Conservation (phyloP, 2,888 invertebrate genomes). For the Ethmia dodecea region DNA sequence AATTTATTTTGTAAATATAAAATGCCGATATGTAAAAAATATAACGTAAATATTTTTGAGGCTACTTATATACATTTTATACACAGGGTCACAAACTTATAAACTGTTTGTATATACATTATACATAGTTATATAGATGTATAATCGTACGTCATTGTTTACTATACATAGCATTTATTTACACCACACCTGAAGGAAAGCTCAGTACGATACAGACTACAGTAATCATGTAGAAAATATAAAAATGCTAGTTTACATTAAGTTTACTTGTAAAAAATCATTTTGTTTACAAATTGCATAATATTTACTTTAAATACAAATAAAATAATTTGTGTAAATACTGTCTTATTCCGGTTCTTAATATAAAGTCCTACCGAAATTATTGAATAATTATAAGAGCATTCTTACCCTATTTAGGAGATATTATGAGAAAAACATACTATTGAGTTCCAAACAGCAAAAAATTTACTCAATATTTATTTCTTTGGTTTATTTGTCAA, state of each 20-base stretch:
- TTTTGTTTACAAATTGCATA: slow-evolving; percentile 28
- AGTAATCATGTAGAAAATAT: slow-evolving; percentile 22
- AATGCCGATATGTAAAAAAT: slow-evolving; percentile 44
- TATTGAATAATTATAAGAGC: too few species aligned
- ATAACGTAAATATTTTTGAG: slow-evolving; percentile 48
- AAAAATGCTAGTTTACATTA: slow-evolving; percentile 5
- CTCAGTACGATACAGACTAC: slow-evolving; percentile 51
- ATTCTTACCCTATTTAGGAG: too few species aligned
- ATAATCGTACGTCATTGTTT: slow-evolving; percentile 25
- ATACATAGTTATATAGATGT: slow-evolving; percentile 44
- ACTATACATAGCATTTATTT: slow-evolving; percentile 56
- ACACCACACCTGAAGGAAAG: slow-evolving; percentile 74
- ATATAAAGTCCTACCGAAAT: too few species aligned
- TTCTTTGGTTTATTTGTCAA: too few species aligned
- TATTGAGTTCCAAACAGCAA: too few species aligned
- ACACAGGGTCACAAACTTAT: slow-evolving; percentile 66
- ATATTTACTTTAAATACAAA: slow-evolving; percentile 30
- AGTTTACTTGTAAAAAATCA: slow-evolving; percentile 20
- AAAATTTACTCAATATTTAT: too few species aligned
- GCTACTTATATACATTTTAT: slow-evolving; percentile 48
- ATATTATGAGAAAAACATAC: too few species aligned
- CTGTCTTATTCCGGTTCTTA: too few species aligned
- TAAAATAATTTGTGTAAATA: too few species aligned
- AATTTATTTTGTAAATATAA: slow-evolving; percentile 45
- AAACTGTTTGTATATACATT: slow-evolving; percentile 44